A percentile compares a stretch with the other conserved stretches of the same genome.
phyloP scores from a whole-genome alignment of 2,888 invertebrate genomes.

The Cyclophora punctaria region DNA sequence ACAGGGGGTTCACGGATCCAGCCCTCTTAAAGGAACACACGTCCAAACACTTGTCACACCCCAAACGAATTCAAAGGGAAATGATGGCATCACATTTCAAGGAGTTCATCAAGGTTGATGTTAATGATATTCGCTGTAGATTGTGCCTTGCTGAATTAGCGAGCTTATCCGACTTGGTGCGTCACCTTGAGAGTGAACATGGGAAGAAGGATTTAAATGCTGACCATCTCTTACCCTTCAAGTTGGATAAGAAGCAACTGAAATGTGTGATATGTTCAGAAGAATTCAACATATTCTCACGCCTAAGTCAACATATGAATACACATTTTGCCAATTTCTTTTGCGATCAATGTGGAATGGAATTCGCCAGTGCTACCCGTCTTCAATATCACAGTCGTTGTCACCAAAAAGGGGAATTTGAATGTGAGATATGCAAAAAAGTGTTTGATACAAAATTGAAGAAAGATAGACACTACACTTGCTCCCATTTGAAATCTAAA shows the following conservation, averaged over 20 bases:
- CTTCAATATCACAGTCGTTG: slow-evolving; percentile 3
- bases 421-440: too few relatives aligned
- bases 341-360: slow-evolving; percentile 32
- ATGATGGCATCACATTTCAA: too few relatives aligned
- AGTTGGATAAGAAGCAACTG: slow-evolving; percentile 19
- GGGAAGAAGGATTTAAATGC: too few relatives aligned
- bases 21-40: slow-evolving; percentile 40
- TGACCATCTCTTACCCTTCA: slow-evolving; percentile 39
- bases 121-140: too few relatives aligned
- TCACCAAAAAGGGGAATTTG: slow-evolving; percentile 3
- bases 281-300: slow-evolving; percentile 37
- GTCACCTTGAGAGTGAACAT: too few relatives aligned
- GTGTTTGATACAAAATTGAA: too few relatives aligned
- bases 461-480: too few relatives aligned
- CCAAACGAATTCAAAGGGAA: too few relatives aligned
- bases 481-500: too few relatives aligned
- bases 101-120: too few relatives aligned
- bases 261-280: slow-evolving; percentile 35
- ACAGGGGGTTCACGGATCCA: slow-evolving; percentile 45
- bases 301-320: slow-evolving; percentile 40
- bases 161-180: too few relatives aligned
- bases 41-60: slow-evolving; percentile 24
- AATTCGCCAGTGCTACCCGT: slow-evolving; percentile 16
- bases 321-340: slow-evolving; percentile 39
- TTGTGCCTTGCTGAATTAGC: too few relatives aligned